Conservation (phyloP, 2,888 invertebrate genomes). For the Leucophora obtusa region DNA sequence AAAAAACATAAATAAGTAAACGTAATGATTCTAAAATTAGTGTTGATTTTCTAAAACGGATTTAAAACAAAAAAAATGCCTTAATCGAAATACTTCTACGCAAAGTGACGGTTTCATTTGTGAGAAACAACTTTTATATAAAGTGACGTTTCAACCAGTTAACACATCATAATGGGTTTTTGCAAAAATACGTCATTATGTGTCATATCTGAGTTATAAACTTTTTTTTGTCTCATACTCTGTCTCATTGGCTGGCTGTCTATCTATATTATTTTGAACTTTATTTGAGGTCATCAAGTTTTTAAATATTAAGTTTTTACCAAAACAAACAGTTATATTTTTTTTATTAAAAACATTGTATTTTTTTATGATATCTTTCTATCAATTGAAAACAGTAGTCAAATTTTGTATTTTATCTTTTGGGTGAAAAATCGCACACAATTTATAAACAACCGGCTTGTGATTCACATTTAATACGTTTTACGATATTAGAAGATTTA, state of each 20-base stretch:
- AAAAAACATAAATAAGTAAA: not conserved
- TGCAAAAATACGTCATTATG: not conserved
- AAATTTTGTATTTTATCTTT: not conserved
- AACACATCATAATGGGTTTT: not conserved
- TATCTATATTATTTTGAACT: not conserved
- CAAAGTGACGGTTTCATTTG: not conserved
- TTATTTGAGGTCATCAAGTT: not conserved
- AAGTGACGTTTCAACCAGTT: not conserved
- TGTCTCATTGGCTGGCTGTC: not conserved
- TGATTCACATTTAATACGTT: not conserved
- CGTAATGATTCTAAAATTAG: slow-evolving; percentile 43
- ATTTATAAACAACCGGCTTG: not conserved
- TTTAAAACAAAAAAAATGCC: not conserved
- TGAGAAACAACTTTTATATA: not conserved
- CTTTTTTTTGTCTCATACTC: not conserved
- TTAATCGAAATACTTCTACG: not conserved
- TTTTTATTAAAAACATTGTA: not conserved
- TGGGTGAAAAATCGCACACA: not conserved
- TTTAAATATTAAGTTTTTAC: not conserved
- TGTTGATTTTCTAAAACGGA: slow-evolving; percentile 19
- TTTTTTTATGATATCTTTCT: not conserved
- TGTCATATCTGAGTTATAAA: not conserved
- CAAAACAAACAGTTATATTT: not conserved
- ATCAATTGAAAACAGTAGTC: not conserved
- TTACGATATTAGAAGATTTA: not conserved